These are phyloP conservation scores for Hypolimnas misippus DNA, from an alignment of 2,888 invertebrate species.

Conservation along the genomic window DNA sequence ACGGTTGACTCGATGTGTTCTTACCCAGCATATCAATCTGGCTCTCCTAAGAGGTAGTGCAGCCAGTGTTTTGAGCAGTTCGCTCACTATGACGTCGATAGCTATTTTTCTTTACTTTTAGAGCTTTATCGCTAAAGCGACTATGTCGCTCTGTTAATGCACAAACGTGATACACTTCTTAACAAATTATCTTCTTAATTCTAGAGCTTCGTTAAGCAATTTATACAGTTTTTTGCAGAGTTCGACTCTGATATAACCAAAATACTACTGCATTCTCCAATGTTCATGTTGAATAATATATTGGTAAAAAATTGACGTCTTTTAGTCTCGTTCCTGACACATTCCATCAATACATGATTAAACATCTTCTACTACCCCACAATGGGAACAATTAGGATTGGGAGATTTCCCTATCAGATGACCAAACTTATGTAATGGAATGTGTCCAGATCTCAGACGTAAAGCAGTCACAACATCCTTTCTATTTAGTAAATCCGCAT, in stretches of 20 bases:
- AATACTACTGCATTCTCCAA: constrained; percentile 1
- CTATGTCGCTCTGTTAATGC: background rate
- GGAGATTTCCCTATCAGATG: constrained; percentile 17
- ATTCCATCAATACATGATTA: constrained; percentile 26
- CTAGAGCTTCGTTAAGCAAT: background rate
- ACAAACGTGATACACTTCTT: background rate
- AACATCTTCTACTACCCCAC: constrained; percentile 13
- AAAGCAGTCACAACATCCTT: constrained; percentile 18
- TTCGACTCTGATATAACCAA: background rate
- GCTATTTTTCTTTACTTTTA: background rate
- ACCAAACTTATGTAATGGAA: constrained; percentile 26
- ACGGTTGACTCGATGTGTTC: too few relatives aligned
- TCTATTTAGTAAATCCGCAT: constrained; percentile 10
- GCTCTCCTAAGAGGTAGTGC: too few relatives aligned
- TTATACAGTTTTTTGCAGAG: background rate
- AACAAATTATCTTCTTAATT: background rate
- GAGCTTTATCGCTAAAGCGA: background rate
- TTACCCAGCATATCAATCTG: too few relatives aligned
- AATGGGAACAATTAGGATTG: constrained; percentile 17
- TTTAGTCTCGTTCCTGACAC: constrained; percentile 14
- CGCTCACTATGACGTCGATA: too few relatives aligned
- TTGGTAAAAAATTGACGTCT: background rate
- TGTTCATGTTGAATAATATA: background rate
- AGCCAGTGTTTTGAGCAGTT: too few relatives aligned
- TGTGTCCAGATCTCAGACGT: constrained; percentile 32